Conservation (phyloP, 2,888 invertebrate species). For the Pyrochroa serraticornis region DNA sequence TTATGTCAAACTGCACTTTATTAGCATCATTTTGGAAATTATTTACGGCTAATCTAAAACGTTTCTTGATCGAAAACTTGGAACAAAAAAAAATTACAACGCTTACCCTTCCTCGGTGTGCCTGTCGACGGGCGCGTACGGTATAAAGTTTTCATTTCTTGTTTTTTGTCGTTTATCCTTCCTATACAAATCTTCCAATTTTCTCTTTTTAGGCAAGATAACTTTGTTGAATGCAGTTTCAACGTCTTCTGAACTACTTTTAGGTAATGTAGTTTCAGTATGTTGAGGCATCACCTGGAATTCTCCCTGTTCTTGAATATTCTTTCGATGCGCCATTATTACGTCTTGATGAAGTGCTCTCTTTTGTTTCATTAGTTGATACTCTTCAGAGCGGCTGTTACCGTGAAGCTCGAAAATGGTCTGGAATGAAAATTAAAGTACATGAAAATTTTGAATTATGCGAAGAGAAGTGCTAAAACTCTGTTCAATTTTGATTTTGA, state of each 20-base stretch:
- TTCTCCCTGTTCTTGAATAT: slow-evolving; percentile 51
- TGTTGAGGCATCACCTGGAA: slow-evolving; percentile 40
- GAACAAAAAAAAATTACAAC: not conserved
- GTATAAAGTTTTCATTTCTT: slow-evolving; percentile 86
- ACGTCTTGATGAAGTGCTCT: slow-evolving; percentile 72
- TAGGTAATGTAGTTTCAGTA: slow-evolving; percentile 41
- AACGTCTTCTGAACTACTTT: slow-evolving; percentile 63
- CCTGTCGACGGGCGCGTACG: slow-evolving; percentile 83
- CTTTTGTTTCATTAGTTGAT: slow-evolving; percentile 87
- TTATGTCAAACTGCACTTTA: slow-evolving; percentile 81
- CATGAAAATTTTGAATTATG: no score
- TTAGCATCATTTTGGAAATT: slow-evolving; percentile 81
- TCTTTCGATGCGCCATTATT: slow-evolving; percentile 59
- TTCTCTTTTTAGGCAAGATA: slow-evolving; percentile 62
- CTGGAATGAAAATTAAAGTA: slow-evolving; percentile 57
- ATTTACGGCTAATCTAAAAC: slow-evolving; percentile 72
- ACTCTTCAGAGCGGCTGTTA: slow-evolving; percentile 77
- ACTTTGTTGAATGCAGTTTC: slow-evolving; percentile 64
- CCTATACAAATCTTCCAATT: slow-evolving; percentile 64
- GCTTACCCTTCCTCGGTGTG: slow-evolving; percentile 81
- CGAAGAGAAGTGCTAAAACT: no score
- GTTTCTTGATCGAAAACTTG: no score
- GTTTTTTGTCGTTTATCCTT: slow-evolving; percentile 61
- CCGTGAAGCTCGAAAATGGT: slow-evolving; percentile 93
- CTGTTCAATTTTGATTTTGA: no score